Evolutionary conservation across 1,140 invertebrate species (phyloP).

Genomic region (Pseudomyrmex pallidus): DNA sequence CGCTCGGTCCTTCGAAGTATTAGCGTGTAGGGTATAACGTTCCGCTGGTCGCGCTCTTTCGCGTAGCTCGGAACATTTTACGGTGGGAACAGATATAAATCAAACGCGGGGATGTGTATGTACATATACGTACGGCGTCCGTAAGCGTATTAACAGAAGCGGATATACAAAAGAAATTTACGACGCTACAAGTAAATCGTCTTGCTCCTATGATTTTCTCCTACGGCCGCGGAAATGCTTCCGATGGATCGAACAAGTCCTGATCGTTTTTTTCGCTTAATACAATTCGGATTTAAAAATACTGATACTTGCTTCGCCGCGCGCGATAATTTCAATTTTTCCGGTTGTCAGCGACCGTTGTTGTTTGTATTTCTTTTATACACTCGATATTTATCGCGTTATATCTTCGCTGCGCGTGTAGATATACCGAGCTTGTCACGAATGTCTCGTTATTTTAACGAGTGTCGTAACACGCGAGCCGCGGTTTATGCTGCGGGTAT

Average conservation of each 20-base stretch:
- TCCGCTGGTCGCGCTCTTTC: neutral
- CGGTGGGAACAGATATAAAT: slow-evolving; percentile 25
- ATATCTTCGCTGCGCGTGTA: neutral
- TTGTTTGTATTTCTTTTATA: neutral
- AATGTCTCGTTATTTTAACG: slow-evolving; percentile 55
- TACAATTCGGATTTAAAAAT: too few species aligned
- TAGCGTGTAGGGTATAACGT: slow-evolving; percentile 45
- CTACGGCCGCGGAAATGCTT: neutral
- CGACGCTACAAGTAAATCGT: neutral
- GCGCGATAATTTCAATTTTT: slow-evolving; percentile 3
- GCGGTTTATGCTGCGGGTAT: slow-evolving; percentile 25
- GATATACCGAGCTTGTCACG: slow-evolving; percentile 26
- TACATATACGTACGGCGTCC: neutral
- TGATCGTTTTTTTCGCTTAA: too few species aligned
- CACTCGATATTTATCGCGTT: slow-evolving; percentile 3
- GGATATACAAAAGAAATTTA: slow-evolving; percentile 48
- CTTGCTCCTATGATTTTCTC: neutral
- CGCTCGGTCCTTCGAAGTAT: slow-evolving; percentile 22
- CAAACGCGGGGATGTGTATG: neutral
- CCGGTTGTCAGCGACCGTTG: neutral
- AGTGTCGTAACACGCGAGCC: slow-evolving; percentile 33
- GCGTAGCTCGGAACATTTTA: slow-evolving; percentile 20
- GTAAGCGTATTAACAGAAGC: slow-evolving; percentile 6
- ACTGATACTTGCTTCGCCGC: too few species aligned
- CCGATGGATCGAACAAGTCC: neutral